Conservation (phyloP, 2,888 invertebrate species). For the Zelleria hepariella region DNA sequence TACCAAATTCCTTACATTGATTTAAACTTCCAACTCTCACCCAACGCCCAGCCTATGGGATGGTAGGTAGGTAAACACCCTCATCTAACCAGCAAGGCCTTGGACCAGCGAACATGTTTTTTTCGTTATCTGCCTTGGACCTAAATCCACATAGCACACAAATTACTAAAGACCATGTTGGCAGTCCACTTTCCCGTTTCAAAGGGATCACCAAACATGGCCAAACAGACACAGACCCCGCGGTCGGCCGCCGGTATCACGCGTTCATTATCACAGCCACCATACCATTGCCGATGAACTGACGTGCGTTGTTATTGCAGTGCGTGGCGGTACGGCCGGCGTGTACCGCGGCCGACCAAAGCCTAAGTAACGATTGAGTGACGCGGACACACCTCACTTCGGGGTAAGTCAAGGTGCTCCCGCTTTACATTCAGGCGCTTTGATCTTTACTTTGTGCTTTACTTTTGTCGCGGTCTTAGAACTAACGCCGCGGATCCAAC, state of each 20-base stretch:
- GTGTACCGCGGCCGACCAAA: slow-evolving; percentile 63
- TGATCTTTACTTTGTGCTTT: slow-evolving; percentile 71
- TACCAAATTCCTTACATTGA: too few relatives aligned
- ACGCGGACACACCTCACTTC: slow-evolving; percentile 60
- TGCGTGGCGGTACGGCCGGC: slow-evolving; percentile 36
- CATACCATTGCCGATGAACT: slow-evolving; percentile 56
- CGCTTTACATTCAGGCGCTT: slow-evolving; percentile 58
- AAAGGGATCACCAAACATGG: not conserved
- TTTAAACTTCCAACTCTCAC: too few relatives aligned
- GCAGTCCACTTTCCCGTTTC: not conserved
- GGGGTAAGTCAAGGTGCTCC: slow-evolving; percentile 71
- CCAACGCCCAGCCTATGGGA: too few relatives aligned
- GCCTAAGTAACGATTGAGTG: slow-evolving; percentile 70
- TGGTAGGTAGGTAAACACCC: too few relatives aligned
- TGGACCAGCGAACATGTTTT: too few relatives aligned
- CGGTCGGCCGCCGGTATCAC: slow-evolving; percentile 53
- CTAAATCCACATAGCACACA: too few relatives aligned
- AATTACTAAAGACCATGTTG: not conserved
- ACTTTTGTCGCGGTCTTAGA: slow-evolving; percentile 45
- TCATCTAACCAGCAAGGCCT: too few relatives aligned
- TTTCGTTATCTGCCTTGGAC: too few relatives aligned
- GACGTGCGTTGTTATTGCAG: slow-evolving; percentile 68
- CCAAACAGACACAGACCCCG: slow-evolving; percentile 10
- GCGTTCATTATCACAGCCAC: slow-evolving; percentile 65
- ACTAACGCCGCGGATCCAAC: not conserved